Percentiles rank a stretch among this genome's conserved stretches.
Evolutionary conservation across 2,113 vertebrate genomes (phyloP).

Genomic region (Leuciscus idus): DNA sequence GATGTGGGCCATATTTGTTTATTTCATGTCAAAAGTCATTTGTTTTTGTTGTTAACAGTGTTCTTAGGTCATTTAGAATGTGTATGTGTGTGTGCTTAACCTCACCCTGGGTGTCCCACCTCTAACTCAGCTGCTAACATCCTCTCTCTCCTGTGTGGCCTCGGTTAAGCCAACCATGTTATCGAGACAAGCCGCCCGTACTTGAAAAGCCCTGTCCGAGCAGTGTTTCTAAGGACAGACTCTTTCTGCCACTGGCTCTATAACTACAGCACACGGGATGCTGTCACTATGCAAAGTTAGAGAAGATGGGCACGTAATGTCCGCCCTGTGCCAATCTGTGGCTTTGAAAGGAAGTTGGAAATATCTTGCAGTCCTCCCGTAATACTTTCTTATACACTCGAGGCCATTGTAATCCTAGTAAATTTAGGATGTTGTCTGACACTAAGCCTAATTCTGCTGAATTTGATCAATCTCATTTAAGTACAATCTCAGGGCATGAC

Average conservation of each 20-base stretch:
- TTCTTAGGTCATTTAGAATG: conserved; percentile 14
- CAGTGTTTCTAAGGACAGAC: conserved; percentile 65
- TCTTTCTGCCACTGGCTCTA: conserved; percentile 50
- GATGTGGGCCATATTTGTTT: conserved; percentile 72
- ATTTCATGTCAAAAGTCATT: conserved; percentile 57
- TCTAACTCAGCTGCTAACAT: conserved; percentile 58
- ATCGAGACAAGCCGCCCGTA: conserved; percentile 24
- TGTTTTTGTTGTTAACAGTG: conserved; percentile 51
- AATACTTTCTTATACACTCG: background rate
- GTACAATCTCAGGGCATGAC: conserved; percentile 45
- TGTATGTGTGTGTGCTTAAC: conserved; percentile 12
- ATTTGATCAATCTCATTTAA: background rate
- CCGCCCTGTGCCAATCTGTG: conserved; percentile 57
- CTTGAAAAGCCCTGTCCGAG: conserved; percentile 49
- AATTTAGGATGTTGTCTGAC: conserved; percentile 39
- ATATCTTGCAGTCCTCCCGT: conserved; percentile 16
- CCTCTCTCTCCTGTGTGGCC: conserved; percentile 43
- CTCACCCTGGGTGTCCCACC: conserved; percentile 62
- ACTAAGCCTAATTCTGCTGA: conserved; percentile 1
- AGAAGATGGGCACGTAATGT: conserved; percentile 61
- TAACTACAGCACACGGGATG: conserved; percentile 61
- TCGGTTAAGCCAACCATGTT: conserved; percentile 17
- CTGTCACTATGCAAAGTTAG: conserved; percentile 81
- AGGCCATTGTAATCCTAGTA: conserved; percentile 54
- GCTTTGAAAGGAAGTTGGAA: conserved; percentile 37